Evolutionary conservation across 2,888 invertebrate genomes (phyloP), one percentile per base, ranked within the genome.

Genomic region (Chirona hameri): DNA sequence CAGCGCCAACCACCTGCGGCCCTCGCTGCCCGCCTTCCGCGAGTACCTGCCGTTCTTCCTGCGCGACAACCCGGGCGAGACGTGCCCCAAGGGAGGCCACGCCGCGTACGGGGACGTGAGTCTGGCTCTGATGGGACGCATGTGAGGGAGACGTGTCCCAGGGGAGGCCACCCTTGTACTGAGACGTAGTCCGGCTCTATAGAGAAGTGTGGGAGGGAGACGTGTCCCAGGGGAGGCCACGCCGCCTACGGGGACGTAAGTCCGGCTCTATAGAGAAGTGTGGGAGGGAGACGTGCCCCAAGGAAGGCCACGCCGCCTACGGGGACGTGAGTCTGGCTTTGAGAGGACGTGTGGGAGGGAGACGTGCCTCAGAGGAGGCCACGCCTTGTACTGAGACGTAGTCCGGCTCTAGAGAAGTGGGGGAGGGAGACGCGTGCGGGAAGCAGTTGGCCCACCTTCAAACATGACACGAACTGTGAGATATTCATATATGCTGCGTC

Each of bases 251-350:
- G 91, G 0, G 91, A 91, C 83, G 95, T 92, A 87, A 90, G 87
- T 86, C n/a, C n/a, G n/a, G n/a, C n/a, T n/a, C n/a, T n/a, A n/a
- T n/a, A n/a, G n/a, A n/a, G n/a, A n/a, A n/a, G n/a, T n/a, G n/a
- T n/a, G n/a, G n/a, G 0, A 91, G 91, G 84, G 88, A 88, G 2
- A 86, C 86, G 0, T 96, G 96, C 87, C 91, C 93, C 0, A 96
- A 96, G 89, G 95, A 91, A 0, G 96, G 96, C 0, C 95, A 95
- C 88, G 94, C 95, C 0, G 93, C 95, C 0, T 96, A 96, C 87
- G 91, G 91, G 0, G 91, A 91, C 83, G 95, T 92, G 87, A 90
- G 87, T 86, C n/a, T n/a, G n/a, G n/a, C n/a, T n/a, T n/a, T n/a
- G n/a, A n/a, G n/a, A n/a, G n/a, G n/a, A n/a, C n/a, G n/a, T n/a